A percentile compares a stretch with the other conserved stretches of the same genome.
These are phyloP conservation scores for Bilobella aurantiaca DNA, from an alignment of 1,140 invertebrate species.

Conservation along the genomic window DNA sequence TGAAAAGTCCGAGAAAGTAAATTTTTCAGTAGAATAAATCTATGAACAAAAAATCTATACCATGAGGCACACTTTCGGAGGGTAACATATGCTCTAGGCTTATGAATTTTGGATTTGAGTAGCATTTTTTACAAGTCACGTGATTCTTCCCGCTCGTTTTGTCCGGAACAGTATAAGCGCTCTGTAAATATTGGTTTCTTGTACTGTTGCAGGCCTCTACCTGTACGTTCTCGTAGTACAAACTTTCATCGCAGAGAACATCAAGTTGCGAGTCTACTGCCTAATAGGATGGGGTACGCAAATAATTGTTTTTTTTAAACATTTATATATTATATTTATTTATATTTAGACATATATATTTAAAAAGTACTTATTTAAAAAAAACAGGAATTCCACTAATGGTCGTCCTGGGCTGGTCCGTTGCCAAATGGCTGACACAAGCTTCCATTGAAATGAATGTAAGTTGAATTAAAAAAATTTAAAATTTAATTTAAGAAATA, in stretches of 20 bases:
- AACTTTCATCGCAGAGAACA: conserved; percentile 80
- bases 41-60: too few relatives aligned
- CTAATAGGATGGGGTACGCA: conserved; percentile 82
- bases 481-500: too few relatives aligned
- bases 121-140: too few relatives aligned
- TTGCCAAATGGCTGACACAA: conserved; percentile 44
- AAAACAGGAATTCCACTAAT: conserved; percentile 61
- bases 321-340: background rate
- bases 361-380: too few relatives aligned
- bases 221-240: conserved; percentile 85
- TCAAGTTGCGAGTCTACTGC: conserved; percentile 71
- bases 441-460: background rate
- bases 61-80: too few relatives aligned
- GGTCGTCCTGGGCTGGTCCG: conserved; percentile 56
- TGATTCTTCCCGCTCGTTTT: too few relatives aligned
- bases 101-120: background rate
- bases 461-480: background rate
- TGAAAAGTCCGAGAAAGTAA: too few relatives aligned
- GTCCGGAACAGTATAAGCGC: too few relatives aligned
- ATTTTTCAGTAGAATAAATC: too few relatives aligned
- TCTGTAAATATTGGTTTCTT: background rate
- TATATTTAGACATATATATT: conserved; percentile 27
- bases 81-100: too few relatives aligned
- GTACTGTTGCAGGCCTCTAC: conserved; percentile 59
- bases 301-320: background rate